A percentile compares a stretch with the other conserved stretches of the same genome.
phyloP scores from a whole-genome alignment of 2,888 invertebrate genomes.

The Nebria brevicollis region DNA sequence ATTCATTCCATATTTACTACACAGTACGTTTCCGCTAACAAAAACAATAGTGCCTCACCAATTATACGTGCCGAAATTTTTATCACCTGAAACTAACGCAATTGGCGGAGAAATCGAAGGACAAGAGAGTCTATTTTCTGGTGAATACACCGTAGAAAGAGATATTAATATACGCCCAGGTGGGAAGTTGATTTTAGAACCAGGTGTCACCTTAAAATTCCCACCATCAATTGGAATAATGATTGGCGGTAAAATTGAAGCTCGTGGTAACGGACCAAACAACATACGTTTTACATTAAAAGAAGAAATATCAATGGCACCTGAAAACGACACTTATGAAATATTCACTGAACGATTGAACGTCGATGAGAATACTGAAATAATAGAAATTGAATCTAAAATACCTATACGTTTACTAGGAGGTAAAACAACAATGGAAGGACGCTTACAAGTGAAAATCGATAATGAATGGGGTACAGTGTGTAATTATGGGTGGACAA shows the following conservation, averaged over 20 bases:
- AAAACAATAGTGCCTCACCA: conserved; percentile 82
- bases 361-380: conserved; percentile 66
- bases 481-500: conserved; percentile 96
- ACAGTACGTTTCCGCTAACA: conserved; percentile 89
- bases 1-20: conserved; percentile 90
- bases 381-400: conserved; percentile 70
- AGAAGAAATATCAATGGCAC: conserved; percentile 75
- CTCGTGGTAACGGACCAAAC: conserved; percentile 80
- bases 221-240: conserved; percentile 95
- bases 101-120: conserved; percentile 96
- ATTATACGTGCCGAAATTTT: conserved; percentile 82
- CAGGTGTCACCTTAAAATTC: conserved; percentile 90
- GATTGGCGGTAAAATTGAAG: conserved; percentile 91
- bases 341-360: conserved; percentile 64
- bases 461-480: conserved; percentile 96
- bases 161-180: conserved; percentile 95
- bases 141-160: conserved; percentile 89
- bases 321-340: conserved; percentile 72
- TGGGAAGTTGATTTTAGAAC: conserved; percentile 87
- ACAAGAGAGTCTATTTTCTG: conserved; percentile 80
- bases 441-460: conserved; percentile 85
- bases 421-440: conserved; percentile 83
- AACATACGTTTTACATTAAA: conserved; percentile 83
- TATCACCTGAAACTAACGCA: conserved; percentile 70
- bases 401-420: conserved; percentile 83